Percentiles rank a stretch among this genome's conserved stretches.
These are phyloP conservation scores for Geotrupes spiniger DNA, from an alignment of 2,888 invertebrate genomes.

Conservation along the genomic window DNA sequence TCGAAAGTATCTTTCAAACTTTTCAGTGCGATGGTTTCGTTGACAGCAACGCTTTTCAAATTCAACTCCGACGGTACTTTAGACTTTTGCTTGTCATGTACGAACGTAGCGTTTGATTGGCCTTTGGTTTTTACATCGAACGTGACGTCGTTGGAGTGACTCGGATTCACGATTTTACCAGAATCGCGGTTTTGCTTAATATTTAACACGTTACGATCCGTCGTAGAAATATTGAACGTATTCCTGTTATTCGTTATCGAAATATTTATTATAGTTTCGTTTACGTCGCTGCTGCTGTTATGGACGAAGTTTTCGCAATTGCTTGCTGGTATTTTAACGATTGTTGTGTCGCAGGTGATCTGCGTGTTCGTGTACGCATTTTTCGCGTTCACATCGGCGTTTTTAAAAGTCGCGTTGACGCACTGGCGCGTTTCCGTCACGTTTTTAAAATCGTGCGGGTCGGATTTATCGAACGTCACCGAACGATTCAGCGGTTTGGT, in stretches of 20 bases:
- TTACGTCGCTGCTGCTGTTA: constrained; percentile 1
- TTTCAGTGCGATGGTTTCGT: constrained; percentile 15
- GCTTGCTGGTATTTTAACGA: constrained; percentile 9
- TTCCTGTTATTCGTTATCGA: constrained; percentile 15
- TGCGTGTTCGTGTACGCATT: constrained; percentile 13
- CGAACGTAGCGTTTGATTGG: constrained; percentile 7
- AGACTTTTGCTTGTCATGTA: constrained; percentile 12
- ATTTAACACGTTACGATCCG: constrained; percentile 11
- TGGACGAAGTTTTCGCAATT: not conserved
- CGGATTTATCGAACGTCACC: constrained; percentile 20
- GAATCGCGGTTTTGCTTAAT: not conserved
- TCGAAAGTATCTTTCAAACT: constrained; percentile 18
- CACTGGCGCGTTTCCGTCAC: too few relatives aligned
- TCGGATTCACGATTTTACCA: not conserved
- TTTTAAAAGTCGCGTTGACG: not conserved
- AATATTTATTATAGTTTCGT: constrained; percentile 17
- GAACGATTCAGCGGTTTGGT: constrained; percentile 15
- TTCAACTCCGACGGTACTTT: constrained; percentile 20
- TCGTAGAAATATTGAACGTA: constrained; percentile 12
- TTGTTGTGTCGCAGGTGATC: constrained; percentile 19
- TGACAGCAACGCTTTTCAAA: constrained; percentile 12
- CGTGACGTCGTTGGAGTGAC: constrained; percentile 1
- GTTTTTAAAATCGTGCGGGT: constrained; percentile 4
- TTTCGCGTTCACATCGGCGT: not conserved
- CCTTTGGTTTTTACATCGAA: constrained; percentile 12